Percentiles rank a stretch among this genome's conserved stretches.
Evolutionary conservation across 2,113 vertebrate species (phyloP).

Genomic region (Scartelaos histophorus): DNA sequence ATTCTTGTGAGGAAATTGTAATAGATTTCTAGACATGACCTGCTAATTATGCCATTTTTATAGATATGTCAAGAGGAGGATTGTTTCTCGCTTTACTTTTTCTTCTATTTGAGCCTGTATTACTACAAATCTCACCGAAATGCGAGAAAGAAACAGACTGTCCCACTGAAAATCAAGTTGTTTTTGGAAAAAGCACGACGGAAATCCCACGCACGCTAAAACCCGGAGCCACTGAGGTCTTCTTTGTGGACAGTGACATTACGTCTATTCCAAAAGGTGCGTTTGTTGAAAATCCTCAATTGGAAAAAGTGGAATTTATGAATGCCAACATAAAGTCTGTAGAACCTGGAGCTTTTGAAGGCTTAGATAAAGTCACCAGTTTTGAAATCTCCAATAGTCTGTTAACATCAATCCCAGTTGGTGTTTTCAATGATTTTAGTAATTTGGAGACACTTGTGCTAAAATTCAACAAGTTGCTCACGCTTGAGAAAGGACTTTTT

Average conservation of each 20-base stretch:
- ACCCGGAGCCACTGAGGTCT: constrained; percentile 69
- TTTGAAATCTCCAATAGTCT: constrained; percentile 72
- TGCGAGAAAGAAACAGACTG: constrained; percentile 26
- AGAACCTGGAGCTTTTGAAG: constrained; percentile 80
- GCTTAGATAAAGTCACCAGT: constrained; percentile 58
- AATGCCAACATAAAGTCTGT: constrained; percentile 61
- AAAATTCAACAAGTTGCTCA: constrained; percentile 68
- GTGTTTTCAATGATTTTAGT: constrained; percentile 72
- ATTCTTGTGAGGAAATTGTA: not conserved
- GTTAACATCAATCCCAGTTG: constrained; percentile 64
- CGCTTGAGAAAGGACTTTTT: constrained; percentile 74
- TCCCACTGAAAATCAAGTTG: constrained; percentile 47
- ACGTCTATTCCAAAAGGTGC: constrained; percentile 66
- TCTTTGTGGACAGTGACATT: constrained; percentile 73
- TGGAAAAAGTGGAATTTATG: constrained; percentile 75
- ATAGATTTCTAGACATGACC: not conserved
- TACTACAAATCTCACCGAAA: not conserved
- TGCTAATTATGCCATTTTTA: constrained; percentile 11
- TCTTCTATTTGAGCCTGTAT: constrained; percentile 38
- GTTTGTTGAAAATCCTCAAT: constrained; percentile 69
- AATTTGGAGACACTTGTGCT: constrained; percentile 72
- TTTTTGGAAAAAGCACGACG: constrained; percentile 57
- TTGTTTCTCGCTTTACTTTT: constrained; percentile 26
- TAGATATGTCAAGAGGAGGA: constrained; percentile 47
- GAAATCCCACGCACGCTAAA: constrained; percentile 67